Percentiles rank a stretch among this genome's conserved stretches.
Conservation (phyloP, 1,140 invertebrate species). For the Drosophila serrata region DNA sequence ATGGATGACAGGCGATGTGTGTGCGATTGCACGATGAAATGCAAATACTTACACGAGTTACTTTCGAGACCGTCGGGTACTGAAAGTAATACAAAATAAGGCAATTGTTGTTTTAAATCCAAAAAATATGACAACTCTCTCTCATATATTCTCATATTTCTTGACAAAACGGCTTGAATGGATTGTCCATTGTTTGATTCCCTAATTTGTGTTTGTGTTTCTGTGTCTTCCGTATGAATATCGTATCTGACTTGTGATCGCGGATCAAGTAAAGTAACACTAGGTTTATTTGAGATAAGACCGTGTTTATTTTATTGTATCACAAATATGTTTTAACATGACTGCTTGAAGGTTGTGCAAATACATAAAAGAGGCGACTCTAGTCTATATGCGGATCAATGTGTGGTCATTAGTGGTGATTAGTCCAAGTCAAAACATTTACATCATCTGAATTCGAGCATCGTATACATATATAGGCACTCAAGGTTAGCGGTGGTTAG, state of each 20-base stretch:
- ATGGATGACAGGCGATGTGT: slow-evolving; percentile 49
- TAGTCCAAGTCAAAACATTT: slow-evolving; percentile 70
- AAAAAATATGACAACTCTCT: slow-evolving; percentile 10
- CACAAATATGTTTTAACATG: slow-evolving; percentile 79
- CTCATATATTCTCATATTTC: background rate
- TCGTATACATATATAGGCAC: slow-evolving; percentile 46
- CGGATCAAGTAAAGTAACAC: slow-evolving; percentile 34
- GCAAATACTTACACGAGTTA: slow-evolving; percentile 75
- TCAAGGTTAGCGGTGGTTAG: slow-evolving; percentile 57
- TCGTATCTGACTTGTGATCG: slow-evolving; percentile 50
- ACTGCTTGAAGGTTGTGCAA: slow-evolving; percentile 58
- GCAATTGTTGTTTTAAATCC: slow-evolving; percentile 28
- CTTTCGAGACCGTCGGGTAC: slow-evolving; percentile 72
- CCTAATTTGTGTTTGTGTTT: slow-evolving; percentile 5
- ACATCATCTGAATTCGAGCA: slow-evolving; percentile 61
- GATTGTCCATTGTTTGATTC: background rate
- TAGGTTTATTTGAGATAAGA: slow-evolving; percentile 56
- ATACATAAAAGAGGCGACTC: slow-evolving; percentile 54
- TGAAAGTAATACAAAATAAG: slow-evolving; percentile 71
- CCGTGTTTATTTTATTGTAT: slow-evolving; percentile 77
- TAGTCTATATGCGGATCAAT: slow-evolving; percentile 59
- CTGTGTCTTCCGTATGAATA: slow-evolving; percentile 64
- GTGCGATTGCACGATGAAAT: slow-evolving; percentile 13
- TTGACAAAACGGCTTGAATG: slow-evolving; percentile 21
- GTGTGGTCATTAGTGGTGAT: slow-evolving; percentile 68